Evolutionary conservation across 2,113 vertebrate species (phyloP).

Genomic region (Prolemur simus): DNA sequence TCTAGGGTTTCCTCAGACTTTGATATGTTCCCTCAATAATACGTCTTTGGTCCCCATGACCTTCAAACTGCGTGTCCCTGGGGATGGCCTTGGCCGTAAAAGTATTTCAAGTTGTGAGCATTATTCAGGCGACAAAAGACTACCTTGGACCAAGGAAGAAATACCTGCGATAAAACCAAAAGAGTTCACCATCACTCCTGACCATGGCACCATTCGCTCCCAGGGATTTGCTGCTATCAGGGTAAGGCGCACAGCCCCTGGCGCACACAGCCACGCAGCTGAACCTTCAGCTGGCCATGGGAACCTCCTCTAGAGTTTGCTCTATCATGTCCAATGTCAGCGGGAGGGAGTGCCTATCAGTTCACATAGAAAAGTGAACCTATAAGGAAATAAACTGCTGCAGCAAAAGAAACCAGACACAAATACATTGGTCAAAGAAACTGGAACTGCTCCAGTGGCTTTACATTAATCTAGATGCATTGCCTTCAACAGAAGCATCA

Average conservation of each 20-base stretch:
- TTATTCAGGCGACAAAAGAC: constrained; percentile 29
- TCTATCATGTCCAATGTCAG: neutral
- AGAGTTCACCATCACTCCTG: constrained; percentile 88
- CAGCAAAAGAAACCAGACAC: neutral
- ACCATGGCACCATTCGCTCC: constrained; percentile 80
- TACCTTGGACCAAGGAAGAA: constrained; percentile 69
- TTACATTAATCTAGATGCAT: neutral
- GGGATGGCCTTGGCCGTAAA: constrained; percentile 83
- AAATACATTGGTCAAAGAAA: neutral
- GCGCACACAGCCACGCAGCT: neutral
- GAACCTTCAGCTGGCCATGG: neutral
- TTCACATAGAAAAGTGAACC: neutral
- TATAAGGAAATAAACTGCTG: neutral
- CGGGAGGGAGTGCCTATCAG: neutral
- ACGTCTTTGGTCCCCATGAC: constrained; percentile 88
- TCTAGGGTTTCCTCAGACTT: constrained; percentile 88
- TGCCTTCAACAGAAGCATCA: neutral
- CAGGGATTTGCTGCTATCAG: constrained; percentile 82
- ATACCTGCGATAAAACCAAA: constrained; percentile 61
- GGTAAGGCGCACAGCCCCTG: constrained; percentile 78
- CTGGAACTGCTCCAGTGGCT: neutral
- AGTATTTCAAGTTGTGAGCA: constrained; percentile 80
- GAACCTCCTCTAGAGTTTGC: neutral
- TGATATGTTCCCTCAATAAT: constrained; percentile 87
- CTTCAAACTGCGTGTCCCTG: constrained; percentile 87